Evolutionary conservation across 2,113 vertebrate species (phyloP), one percentile per base, ranked within the genome.

Genomic region (Chaenocephalus aceratus): DNA sequence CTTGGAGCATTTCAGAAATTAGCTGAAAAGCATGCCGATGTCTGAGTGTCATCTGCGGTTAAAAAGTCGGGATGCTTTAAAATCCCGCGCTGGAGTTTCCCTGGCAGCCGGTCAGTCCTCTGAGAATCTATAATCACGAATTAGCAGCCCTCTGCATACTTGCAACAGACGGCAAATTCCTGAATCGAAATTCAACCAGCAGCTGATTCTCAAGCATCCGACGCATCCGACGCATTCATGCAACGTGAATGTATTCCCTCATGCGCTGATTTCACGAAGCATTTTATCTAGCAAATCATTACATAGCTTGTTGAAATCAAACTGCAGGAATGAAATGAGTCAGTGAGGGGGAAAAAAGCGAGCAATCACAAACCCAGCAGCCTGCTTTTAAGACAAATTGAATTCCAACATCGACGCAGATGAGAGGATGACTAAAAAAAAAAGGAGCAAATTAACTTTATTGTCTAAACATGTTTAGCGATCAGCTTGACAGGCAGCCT

Each of bases 371-470:
- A 76, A 79, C 52, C 45, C 34, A 76, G 77, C 75, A 41, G 61
- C 23, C 61, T 58, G 66, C 49, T 72, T 67, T 48, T 44, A 77
- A 84, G 52, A 41, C 30, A 72, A 87, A 82, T 3, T 56, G 49
- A 89, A 84, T 57, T 26, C 36, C 41, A 61, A 46, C 44, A 10
- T 21, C 64, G 68, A 63, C 70, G 11, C 54, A 77, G 69, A 4
- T 23, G n/a, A 64, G 14, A 80, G 58, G 77, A 64, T 1, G 26
- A 72, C 52, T 18, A 21, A 4, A 26, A 14, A 26, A 14, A 84
- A 83, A 86, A 84, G 62, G 68, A 84, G 65, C 64, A 86, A 87
- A 86, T 92, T 77, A 85, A 83, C 77, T 75, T 77, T 53, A 86
- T 85, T 72, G 67, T 86, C 76, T 72, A 45, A 91, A 85, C 77